phyloP scores from a whole-genome alignment of 2,797 vertebrate genomes.

The Tokudaia tokunoshimensis region DNA sequence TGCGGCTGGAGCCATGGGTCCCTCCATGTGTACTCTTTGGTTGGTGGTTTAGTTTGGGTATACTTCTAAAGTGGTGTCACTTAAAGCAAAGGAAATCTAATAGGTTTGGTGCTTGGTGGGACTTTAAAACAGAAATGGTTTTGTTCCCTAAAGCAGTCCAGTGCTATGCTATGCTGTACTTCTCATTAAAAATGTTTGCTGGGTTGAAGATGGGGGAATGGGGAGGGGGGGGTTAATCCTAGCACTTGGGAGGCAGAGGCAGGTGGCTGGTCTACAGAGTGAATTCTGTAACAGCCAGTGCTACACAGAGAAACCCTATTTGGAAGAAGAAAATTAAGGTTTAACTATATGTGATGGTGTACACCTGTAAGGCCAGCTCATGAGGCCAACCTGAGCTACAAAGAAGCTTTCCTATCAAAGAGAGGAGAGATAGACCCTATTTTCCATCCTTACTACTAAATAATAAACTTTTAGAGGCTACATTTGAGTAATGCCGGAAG shows the following conservation, averaged over 20 bases:
- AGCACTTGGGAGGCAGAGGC: not conserved
- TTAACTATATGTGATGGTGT: not conserved
- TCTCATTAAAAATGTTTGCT: slow-evolving; percentile 12
- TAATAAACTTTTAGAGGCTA: not conserved
- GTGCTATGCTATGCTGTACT: not conserved
- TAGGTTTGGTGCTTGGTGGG: not conserved
- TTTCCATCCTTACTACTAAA: not conserved
- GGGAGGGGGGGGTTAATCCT: not conserved
- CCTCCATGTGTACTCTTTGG: too few species aligned
- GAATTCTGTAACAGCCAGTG: not conserved
- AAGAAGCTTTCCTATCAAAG: not conserved
- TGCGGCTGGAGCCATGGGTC: too few species aligned
- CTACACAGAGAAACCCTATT: not conserved
- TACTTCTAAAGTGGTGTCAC: not conserved
- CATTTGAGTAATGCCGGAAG: not conserved
- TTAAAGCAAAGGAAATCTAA: slow-evolving; percentile 31
- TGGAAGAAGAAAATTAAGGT: not conserved
- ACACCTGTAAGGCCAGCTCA: not conserved
- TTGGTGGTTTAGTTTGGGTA: not conserved
- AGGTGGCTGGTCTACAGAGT: not conserved
- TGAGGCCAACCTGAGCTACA: not conserved
- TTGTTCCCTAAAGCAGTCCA: slow-evolving; percentile 28
- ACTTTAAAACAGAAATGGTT: slow-evolving; percentile 3
- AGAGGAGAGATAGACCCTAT: too few species aligned
- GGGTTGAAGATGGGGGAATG: too few species aligned